phyloP scores from a whole-genome alignment of 2,797 vertebrate genomes.

The Triplophysa bombifrons region DNA sequence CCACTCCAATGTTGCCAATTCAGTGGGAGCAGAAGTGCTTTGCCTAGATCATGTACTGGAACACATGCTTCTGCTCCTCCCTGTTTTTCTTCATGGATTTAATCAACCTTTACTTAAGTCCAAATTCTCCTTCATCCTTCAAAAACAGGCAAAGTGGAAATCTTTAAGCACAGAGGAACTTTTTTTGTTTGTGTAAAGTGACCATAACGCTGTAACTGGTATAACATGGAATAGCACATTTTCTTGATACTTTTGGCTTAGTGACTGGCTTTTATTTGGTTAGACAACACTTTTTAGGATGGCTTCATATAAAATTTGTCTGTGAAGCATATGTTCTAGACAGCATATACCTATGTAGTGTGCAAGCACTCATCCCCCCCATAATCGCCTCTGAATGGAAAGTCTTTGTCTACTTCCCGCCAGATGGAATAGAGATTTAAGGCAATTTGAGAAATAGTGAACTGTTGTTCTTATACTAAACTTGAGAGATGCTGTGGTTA shows the following conservation, averaged over 20 bases:
- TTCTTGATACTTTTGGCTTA: background rate
- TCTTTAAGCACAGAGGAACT: background rate
- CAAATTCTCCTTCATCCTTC: conserved; percentile 56
- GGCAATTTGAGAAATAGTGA: conserved; percentile 45
- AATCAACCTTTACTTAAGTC: conserved; percentile 65
- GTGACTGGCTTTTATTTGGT: background rate
- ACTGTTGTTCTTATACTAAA: conserved; percentile 39
- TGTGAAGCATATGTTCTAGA: background rate
- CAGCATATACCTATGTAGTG: conserved; percentile 27
- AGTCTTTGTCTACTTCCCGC: conserved; percentile 61
- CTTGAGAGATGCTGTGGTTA: conserved; percentile 35
- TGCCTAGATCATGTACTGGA: conserved; percentile 54
- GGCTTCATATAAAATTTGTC: background rate
- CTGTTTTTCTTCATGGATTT: conserved; percentile 56
- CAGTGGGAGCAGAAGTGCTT: conserved; percentile 52
- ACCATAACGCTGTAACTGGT: background rate
- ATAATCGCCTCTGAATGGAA: conserved; percentile 57
- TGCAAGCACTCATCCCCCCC: conserved; percentile 34
- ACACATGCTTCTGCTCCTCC: conserved; percentile 36
- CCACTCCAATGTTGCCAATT: conserved; percentile 44
- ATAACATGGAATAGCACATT: background rate
- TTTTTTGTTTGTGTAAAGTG: background rate
- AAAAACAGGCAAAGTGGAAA: background rate
- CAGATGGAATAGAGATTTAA: conserved; percentile 75
- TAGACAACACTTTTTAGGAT: background rate